These are phyloP conservation scores for Taeniopygia guttata DNA, from an alignment of 2,797 vertebrate genomes.

Conservation along the genomic window DNA sequence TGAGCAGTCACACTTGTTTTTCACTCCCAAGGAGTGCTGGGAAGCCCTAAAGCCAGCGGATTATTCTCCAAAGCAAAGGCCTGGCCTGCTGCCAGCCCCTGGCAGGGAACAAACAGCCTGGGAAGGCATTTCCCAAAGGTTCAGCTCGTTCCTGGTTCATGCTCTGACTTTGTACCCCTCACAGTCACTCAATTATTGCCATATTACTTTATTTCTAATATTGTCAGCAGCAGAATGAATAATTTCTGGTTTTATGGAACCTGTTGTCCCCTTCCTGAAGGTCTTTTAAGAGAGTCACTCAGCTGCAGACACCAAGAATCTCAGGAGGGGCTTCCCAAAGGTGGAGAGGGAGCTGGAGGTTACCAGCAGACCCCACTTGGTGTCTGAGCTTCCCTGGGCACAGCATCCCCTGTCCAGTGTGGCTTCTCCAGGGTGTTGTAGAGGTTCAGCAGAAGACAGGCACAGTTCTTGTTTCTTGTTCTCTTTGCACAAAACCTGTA, in stretches of 20 bases:
- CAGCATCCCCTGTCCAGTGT: not conserved
- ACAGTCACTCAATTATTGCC: not conserved
- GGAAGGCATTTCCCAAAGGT: not conserved
- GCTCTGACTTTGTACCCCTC: not conserved
- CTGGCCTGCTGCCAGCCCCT: not conserved
- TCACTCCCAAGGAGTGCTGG: not conserved
- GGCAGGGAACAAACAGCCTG: not conserved
- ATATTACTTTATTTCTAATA: too few relatives aligned
- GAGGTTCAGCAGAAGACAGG: not conserved
- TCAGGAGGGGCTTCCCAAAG: not conserved
- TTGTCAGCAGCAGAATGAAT: too few relatives aligned
- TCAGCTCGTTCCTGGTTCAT: not conserved
- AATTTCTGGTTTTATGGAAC: too few relatives aligned
- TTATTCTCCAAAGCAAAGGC: conserved; percentile 31
- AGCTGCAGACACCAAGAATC: not conserved
- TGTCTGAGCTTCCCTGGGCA: not conserved
- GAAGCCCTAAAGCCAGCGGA: not conserved
- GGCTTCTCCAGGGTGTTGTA: not conserved
- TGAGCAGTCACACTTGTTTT: not conserved
- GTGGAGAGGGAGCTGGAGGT: not conserved
- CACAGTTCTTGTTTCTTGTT: not conserved
- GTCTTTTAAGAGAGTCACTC: too few relatives aligned
- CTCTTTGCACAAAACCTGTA: not conserved
- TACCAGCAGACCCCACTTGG: not conserved
- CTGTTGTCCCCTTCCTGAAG: too few relatives aligned